A percentile compares a stretch with the other conserved stretches of the same genome.
phyloP scores from a whole-genome alignment of 2,797 vertebrate genomes.

The Enteromius trimaculatus region DNA sequence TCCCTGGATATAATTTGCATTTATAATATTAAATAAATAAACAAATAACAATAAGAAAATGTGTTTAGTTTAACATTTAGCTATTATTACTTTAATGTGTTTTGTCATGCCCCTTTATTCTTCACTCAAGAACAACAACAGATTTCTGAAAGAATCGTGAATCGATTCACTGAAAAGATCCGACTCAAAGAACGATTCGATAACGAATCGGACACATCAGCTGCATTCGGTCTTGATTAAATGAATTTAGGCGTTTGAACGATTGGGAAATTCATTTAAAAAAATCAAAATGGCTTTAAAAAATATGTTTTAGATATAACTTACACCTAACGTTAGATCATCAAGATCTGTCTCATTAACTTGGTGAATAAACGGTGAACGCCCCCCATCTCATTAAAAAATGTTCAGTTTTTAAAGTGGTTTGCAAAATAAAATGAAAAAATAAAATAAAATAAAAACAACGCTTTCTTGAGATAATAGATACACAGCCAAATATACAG shows the following conservation, averaged over 20 bases:
- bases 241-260: background rate
- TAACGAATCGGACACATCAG: background rate
- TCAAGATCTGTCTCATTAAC: background rate
- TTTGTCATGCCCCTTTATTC: background rate
- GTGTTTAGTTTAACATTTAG: background rate
- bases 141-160: background rate
- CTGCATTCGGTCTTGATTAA: background rate
- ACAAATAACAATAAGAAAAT: background rate
- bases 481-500: background rate
- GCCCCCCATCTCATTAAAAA: conserved; percentile 27
- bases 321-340: background rate
- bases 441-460: background rate
- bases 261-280: background rate
- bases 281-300: background rate
- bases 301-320: background rate
- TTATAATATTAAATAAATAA: too few species aligned
- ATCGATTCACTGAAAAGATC: conserved; percentile 8
- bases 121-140: background rate
- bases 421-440: background rate
- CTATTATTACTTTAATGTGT: background rate
- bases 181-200: conserved; percentile 2
- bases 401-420: background rate
- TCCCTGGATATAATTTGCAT: too few species aligned
- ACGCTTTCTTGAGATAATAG: too few species aligned
- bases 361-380: conserved; percentile 8